phyloP scores from a whole-genome alignment of 2,888 invertebrate species.

The Geophilus truncorum region DNA sequence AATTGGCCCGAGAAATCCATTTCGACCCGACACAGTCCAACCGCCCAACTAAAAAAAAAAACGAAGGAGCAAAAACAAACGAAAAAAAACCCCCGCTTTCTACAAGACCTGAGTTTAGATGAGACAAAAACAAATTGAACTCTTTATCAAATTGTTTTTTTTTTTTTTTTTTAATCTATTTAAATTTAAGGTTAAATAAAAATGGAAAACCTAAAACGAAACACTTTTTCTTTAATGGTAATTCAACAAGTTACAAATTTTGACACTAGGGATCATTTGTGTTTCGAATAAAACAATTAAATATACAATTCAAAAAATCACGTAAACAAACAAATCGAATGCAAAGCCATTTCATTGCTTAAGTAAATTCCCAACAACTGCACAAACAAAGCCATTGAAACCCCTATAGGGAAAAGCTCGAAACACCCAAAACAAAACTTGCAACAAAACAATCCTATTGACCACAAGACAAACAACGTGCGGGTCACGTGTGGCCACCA shows the following conservation, averaged over 20 bases:
- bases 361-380: neutral
- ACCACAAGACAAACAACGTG: neutral
- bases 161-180: too few relatives aligned
- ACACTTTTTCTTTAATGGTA: too few relatives aligned
- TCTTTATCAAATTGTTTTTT: neutral
- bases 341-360: too few relatives aligned
- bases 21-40: neutral
- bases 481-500: neutral
- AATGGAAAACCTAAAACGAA: too few relatives aligned
- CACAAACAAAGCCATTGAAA: neutral
- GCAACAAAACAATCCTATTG: neutral
- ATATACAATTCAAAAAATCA: too few relatives aligned
- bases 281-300: too few relatives aligned
- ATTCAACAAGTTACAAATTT: too few relatives aligned
- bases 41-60: neutral
- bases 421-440: neutral
- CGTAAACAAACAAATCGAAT: too few relatives aligned
- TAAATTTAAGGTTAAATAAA: too few relatives aligned
- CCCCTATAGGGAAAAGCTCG: neutral
- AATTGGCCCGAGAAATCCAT: neutral
- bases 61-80: too few relatives aligned
- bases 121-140: neutral
- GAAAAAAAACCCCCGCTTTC: too few relatives aligned
- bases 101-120: neutral
- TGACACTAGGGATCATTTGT: too few relatives aligned